Base-by-base conservation (phyloP, 2,797 vertebrate species). In the Tolypeutes matacus region DNA sequence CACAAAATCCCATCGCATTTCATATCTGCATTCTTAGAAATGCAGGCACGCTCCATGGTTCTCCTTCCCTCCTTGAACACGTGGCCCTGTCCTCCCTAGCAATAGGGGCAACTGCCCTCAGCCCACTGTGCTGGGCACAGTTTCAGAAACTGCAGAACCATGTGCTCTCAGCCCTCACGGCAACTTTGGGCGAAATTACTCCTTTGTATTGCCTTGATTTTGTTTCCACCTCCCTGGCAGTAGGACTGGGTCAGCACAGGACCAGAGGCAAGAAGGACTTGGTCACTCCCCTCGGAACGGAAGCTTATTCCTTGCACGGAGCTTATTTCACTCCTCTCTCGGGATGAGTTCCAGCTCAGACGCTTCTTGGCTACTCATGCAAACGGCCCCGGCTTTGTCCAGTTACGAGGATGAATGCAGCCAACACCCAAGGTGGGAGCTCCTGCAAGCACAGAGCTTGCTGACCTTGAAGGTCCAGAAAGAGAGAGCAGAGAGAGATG, bases 21-120 rank as follows among this genome's bases (percentile, higher is more conserved):
- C 56, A 67, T 77, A 11, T 56, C 75, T 90, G 82, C 29, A 10
- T 65, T 85, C 56, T 85, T 64, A 64, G 88, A 91, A 46, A 76
- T 6, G 17, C 1, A 42, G 58, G 29, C 17, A 29, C 12, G 15
- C 2, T 69, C 34, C 23, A 5, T 21, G 20, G 17, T 39, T 31
- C 51, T 64, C 20, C 0, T 72, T 83, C 42, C 39, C 82, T 36
- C 7, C 11, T 12, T 23, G 20, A 76, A 34, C 20, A 14, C 14
- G 3, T 1, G 17, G 9, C 34, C 25, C 23, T 29, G 7, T 75
- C 56, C 17, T 49, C 60, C 20, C 58, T 39, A 53, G 49, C 62
- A 83, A 14, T 12, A 20, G 34, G 36, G 42, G 12, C 73, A 29
- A 31, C 14, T 15, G 21, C 5, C 23, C 56, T 21, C 15, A 17